Evolutionary conservation across 1,140 invertebrate genomes (phyloP).

Genomic region (Asbolus verrucosus): DNA sequence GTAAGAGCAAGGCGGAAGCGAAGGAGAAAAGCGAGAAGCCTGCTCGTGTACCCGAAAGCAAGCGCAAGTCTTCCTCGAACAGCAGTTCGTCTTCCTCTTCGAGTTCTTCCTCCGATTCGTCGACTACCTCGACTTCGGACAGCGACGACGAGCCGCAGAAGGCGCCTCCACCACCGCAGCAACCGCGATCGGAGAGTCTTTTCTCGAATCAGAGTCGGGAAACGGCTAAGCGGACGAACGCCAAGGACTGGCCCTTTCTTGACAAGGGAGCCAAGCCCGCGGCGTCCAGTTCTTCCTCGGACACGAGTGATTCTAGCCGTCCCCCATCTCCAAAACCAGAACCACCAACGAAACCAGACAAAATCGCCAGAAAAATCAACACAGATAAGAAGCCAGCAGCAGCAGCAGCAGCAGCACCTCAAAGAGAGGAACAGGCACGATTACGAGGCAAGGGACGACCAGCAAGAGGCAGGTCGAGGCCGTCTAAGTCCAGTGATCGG

Average conservation of each 20-base stretch:
- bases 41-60: constrained; percentile 58
- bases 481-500: constrained; percentile 70
- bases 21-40: constrained; percentile 58
- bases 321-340: constrained; percentile 50
- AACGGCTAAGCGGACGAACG: constrained; percentile 58
- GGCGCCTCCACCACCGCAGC: constrained; percentile 19
- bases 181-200: constrained; percentile 61
- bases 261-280: constrained; percentile 64
- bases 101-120: constrained; percentile 62
- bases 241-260: constrained; percentile 66
- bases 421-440: constrained; percentile 59
- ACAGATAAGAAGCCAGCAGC: constrained; percentile 57
- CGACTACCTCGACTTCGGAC: constrained; percentile 64
- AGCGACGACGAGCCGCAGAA: constrained; percentile 58
- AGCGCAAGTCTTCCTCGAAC: constrained; percentile 64
- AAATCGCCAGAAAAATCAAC: constrained; percentile 49
- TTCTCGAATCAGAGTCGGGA: constrained; percentile 53
- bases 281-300: constrained; percentile 61
- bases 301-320: constrained; percentile 61
- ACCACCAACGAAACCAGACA: constrained; percentile 43
- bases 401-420: too few species aligned
- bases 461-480: constrained; percentile 58
- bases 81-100: constrained; percentile 64
- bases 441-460: constrained; percentile 54
- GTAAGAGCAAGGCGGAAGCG: constrained; percentile 24